Evolutionary conservation across 2,113 vertebrate genomes (phyloP), one percentile per base, ranked within the genome.

Genomic region (Orycteropus afer): DNA sequence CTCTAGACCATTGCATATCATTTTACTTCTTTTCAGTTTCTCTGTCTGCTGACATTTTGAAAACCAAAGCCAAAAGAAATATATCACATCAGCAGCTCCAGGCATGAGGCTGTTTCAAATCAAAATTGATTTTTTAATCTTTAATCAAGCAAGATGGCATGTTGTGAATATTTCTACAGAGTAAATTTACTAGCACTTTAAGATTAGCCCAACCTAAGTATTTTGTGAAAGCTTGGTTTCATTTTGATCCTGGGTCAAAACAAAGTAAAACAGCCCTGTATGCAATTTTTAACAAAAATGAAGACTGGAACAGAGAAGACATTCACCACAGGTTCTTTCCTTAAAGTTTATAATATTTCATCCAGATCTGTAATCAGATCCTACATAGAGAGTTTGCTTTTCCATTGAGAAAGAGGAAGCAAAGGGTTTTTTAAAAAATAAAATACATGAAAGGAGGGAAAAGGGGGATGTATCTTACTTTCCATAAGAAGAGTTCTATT

Each of bases 41-140:
- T 95, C 49, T 47, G 47, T 80, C 77, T 82, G 92, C 94, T 92
- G 95, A 85, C 59, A 94, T 94, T 88, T 71, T 92, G 92, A 86
- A 93, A 92, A 95, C 49, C 34, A 76, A 89, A 96, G 92, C 90
- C 82, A 90, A 94, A 85, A 89, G 76, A 80, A 95, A 73, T 96
- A 86, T 88, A 94, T 95, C 86, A 80, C 15, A 71, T 40, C 53
- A 80, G 49, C 90, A 94, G 88, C 93, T 96, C 73, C 49, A 96
- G 93, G 95, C 88, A 55, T 65, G 86, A 67, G 88, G 32, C 88
- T 93, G 42, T 89, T 97, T 96, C 85, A 95, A 95, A 94, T 80
- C 86, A 86, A 97, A 95, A 96, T 78, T 90, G 90, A 96, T 91
- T 93, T 96, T 96, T 89, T 49, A 78, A 91, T 95, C 73, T 96